A percentile compares a stretch with the other conserved stretches of the same genome.
Conservation (phyloP, 2,888 invertebrate genomes). For the Ectemnius continuus region DNA sequence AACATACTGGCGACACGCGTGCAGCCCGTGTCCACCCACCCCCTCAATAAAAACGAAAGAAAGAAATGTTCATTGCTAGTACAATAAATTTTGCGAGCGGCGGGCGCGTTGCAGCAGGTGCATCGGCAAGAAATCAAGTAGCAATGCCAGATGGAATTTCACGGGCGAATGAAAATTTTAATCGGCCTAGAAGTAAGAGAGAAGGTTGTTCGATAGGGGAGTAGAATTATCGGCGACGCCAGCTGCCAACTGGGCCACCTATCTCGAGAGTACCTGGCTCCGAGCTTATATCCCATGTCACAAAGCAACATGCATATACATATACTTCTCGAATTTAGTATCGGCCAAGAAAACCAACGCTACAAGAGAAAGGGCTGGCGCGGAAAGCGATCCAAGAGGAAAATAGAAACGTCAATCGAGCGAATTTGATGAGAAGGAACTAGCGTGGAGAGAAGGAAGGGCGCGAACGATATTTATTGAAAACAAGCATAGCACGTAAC, state of each 20-base stretch:
- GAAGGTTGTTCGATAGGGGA: too few relatives aligned
- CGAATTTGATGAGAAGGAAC: conserved; percentile 30
- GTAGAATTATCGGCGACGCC: too few relatives aligned
- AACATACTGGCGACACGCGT: not conserved
- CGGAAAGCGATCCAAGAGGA: not conserved
- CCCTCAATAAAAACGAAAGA: too few relatives aligned
- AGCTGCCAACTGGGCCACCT: too few relatives aligned
- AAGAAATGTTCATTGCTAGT: not conserved
- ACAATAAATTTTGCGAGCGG: conserved; percentile 15
- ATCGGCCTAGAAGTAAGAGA: not conserved
- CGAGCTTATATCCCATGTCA: too few relatives aligned
- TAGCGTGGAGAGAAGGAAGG: conserved; percentile 28
- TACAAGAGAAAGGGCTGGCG: not conserved
- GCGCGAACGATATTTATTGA: conserved; percentile 57
- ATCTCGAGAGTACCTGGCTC: too few relatives aligned
- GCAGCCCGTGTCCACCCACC: not conserved
- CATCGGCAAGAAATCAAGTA: not conserved
- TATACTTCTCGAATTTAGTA: too few relatives aligned
- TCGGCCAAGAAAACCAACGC: too few relatives aligned
- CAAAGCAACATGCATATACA: too few relatives aligned
- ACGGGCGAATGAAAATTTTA: conserved; percentile 4
- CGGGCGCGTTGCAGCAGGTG: not conserved
- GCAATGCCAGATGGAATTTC: not conserved
- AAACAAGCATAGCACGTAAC: conserved; percentile 15
- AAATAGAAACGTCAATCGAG: conserved; percentile 40